Base-by-base conservation (phyloP, 2,888 invertebrate genomes). In the Oligia latruncula region DNA sequence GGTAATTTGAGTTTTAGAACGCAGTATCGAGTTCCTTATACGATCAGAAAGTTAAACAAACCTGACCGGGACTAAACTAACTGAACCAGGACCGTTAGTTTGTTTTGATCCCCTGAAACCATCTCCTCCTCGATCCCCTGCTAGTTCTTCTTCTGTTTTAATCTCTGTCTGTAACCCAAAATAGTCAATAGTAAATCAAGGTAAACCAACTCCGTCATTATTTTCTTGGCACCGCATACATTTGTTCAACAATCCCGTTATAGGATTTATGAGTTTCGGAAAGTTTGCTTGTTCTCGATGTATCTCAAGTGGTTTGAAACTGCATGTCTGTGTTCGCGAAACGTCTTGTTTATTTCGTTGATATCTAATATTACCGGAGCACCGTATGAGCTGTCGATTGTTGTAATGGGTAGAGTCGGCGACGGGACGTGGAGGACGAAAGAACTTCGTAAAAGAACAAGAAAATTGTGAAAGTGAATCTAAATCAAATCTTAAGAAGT, bases 271-370 rank as follows among this genome's bases (percentile, higher is more conserved):
- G 35, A n/a, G 29, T 60, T 58, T 8, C 64, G 72, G 68, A 77
- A 70, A 82, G 52, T 82, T 81, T 64, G 71, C 43, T 67, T 40
- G 55, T 82, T 72, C 23, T 17, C 49, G 49, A 60, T 77, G n/a
- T 67, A 52, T 72, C 49, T 72, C 68, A 60, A 82, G 77, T 72
- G 55, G 81, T 40, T 40, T 49, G 71, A 66, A 73, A 74, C 58
- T 74, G 82, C 35, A 62, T 81, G 77, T 82, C 66, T 75, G 71
- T 65, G 49, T 77, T 82, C 40, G 23, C 52, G 64, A 72, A 77
- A 82, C 60, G 65, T 46, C 43, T 70, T 77, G 77, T 73, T 77
- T 73, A 65, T 68, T 70, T 52, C 23, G 11, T 40, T 4, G 15
- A 40, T 60, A 68, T 1, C 15, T 76, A 15, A 35, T 71, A 81